Percentiles rank a stretch among this genome's conserved stretches.
phyloP scores from a whole-genome alignment of 2,797 vertebrate genomes.

The Enteromius viviparus region DNA sequence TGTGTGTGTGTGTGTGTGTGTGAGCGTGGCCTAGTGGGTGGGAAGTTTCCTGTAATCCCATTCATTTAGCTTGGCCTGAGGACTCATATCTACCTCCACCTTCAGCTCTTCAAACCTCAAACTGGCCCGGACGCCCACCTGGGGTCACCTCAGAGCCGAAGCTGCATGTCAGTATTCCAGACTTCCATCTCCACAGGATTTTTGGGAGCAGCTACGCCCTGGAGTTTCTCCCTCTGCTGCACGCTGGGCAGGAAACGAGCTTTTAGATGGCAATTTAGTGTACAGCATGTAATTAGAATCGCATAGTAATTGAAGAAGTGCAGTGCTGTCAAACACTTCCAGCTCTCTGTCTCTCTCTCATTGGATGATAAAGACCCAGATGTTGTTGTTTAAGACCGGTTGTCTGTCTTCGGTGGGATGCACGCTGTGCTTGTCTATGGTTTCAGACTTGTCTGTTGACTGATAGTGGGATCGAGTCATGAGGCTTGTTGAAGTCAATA shows the following conservation, averaged over 20 bases:
- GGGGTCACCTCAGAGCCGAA: constrained; percentile 53
- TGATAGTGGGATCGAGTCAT: constrained; percentile 54
- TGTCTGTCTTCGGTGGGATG: neutral
- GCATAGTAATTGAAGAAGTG: constrained; percentile 62
- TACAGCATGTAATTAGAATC: constrained; percentile 66
- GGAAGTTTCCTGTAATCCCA: constrained; percentile 73
- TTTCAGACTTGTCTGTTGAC: constrained; percentile 10
- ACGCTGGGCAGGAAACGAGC: constrained; percentile 61
- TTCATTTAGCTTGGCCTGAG: constrained; percentile 63
- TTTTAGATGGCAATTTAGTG: constrained; percentile 62
- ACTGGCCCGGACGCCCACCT: constrained; percentile 41
- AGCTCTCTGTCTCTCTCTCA: neutral
- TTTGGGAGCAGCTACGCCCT: constrained; percentile 52
- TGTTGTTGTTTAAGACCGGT: constrained; percentile 6
- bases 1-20: constrained; percentile 40
- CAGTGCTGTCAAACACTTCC: constrained; percentile 18
- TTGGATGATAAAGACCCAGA: neutral
- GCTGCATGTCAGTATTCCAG: constrained; percentile 2
- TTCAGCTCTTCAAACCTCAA: constrained; percentile 56
- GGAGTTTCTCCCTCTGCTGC: constrained; percentile 61
- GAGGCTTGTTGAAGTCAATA: constrained; percentile 67
- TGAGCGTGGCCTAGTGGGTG: constrained; percentile 57
- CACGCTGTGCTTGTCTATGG: neutral
- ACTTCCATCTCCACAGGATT: constrained; percentile 31
- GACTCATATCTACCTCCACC: constrained; percentile 43